Base-by-base conservation (phyloP, 2,888 invertebrate species). In the Drosophila flavopinicola region DNA sequence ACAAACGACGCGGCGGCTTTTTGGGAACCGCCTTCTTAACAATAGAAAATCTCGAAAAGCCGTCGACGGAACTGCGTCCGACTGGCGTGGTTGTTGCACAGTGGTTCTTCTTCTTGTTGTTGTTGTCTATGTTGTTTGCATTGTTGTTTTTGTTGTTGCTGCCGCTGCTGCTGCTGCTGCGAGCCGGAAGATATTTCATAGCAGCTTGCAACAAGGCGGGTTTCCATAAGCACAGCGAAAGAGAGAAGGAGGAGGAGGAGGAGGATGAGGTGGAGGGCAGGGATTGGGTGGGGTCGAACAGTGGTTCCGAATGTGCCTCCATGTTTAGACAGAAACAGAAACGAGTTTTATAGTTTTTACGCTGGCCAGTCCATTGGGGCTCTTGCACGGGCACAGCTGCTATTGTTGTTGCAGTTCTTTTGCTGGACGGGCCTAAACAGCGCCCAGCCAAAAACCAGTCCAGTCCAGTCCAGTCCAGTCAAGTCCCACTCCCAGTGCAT, bases 291-390 rank as follows among this genome's bases (percentile, higher is more conserved):
- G 32, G 30, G 25, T 20, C 39, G 30, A 27, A 41, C 23, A 48
- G 51, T 66, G 70, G 70, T 63, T 58, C 51, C 66, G 56, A 71
- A 44, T 66, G 53, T 71, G 72, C 72, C 65, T 63, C 72, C 48
- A 59, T 76, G 73, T 67, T 74, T 53, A 53, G 59, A 66, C 47
- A 47, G 41, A 72, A 74, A 76, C 74, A 76, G 41, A 72, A 74
- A 76, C 74, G 72, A 74, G 74, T 74, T 74, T 76, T 74, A 76
- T 72, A 72, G 70, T 64, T 69, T 63, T 57, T 75, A 53, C 52
- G 44, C 33, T 75, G 63, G 30, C 47, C 53, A 32, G 49, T 74
- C 54, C 53, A 59, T 35, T 17, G 61, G n/a, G 35, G 24, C 41
- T 30, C 38, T 42, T 17, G 47, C 45, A 47, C 69, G 67, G 69